Conservation (phyloP, 2,888 invertebrate species). For the Cryptocephalus moraei region DNA sequence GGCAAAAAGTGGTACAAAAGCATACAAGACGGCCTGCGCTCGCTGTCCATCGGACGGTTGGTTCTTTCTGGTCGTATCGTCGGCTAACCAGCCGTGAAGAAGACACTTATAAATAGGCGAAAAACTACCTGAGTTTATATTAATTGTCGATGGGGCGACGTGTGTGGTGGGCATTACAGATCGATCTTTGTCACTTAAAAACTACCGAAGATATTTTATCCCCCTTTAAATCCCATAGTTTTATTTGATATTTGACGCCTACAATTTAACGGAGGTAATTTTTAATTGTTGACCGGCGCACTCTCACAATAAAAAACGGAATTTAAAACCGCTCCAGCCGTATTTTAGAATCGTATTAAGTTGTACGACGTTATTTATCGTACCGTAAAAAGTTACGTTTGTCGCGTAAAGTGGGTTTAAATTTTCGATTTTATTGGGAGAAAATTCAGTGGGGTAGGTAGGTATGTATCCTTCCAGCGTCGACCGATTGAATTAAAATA, state of each 20-base stretch:
- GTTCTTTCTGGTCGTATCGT: constrained; percentile 5
- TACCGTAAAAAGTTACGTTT: background rate
- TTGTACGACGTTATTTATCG: background rate
- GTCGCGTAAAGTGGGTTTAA: background rate
- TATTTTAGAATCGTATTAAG: background rate
- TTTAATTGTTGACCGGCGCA: constrained; percentile 16
- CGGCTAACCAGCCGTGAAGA: constrained; percentile 6
- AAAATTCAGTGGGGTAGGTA: too few species aligned
- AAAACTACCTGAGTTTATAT: constrained; percentile 29
- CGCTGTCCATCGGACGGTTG: background rate
- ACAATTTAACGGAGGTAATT: constrained; percentile 20
- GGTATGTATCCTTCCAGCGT: too few species aligned
- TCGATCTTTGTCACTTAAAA: constrained; percentile 26
- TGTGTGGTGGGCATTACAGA: constrained; percentile 27
- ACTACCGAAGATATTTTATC: constrained; percentile 26
- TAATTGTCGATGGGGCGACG: constrained; percentile 25
- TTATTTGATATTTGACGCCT: constrained; percentile 26
- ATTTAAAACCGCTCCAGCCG: constrained; percentile 3
- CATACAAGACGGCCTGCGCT: background rate
- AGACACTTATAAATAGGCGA: constrained; percentile 28
- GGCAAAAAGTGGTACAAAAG: too few species aligned
- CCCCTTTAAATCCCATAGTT: constrained; percentile 18
- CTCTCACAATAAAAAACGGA: constrained; percentile 6
- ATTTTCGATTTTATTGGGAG: background rate
- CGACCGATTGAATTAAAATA: too few species aligned